A percentile compares a stretch with the other conserved stretches of the same genome.
Evolutionary conservation across 2,888 invertebrate species (phyloP).

Genomic region (Andricus curvator): DNA sequence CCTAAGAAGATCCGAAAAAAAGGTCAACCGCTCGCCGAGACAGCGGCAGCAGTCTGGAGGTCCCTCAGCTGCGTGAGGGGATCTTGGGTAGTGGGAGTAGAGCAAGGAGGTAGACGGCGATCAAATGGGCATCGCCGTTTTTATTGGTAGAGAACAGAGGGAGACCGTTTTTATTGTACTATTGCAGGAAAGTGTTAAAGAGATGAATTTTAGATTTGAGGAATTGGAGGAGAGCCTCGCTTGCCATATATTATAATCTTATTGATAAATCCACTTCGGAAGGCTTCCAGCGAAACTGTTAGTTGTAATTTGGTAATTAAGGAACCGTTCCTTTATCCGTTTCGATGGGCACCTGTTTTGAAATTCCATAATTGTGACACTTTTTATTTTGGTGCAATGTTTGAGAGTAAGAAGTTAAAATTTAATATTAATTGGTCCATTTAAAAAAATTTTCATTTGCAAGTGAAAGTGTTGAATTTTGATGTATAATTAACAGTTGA

Average conservation of each 20-base stretch:
- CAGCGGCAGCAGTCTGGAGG: too few relatives aligned
- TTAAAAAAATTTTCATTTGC: too few relatives aligned
- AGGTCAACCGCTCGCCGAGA: too few relatives aligned
- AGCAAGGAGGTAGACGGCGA: too few relatives aligned
- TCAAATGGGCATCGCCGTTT: constrained; percentile 1
- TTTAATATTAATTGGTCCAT: too few relatives aligned
- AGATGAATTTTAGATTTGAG: constrained; percentile 64
- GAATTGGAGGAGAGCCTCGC: constrained; percentile 68
- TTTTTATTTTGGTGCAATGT: neutral
- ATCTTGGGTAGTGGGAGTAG: too few relatives aligned
- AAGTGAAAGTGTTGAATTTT: too few relatives aligned
- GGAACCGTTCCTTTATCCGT: constrained; percentile 29
- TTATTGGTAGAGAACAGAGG: constrained; percentile 57
- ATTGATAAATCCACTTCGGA: constrained; percentile 43
- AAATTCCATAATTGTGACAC: neutral
- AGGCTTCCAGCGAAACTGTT: constrained; percentile 55
- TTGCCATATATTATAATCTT: constrained; percentile 64
- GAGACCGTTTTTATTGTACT: constrained; percentile 60
- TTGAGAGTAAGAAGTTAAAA: too few relatives aligned
- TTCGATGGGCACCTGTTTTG: neutral
- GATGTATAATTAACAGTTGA: too few relatives aligned
- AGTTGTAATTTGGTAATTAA: constrained; percentile 46
- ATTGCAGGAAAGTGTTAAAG: constrained; percentile 61
- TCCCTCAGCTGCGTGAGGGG: too few relatives aligned
- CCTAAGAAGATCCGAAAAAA: too few relatives aligned